Base-by-base conservation (phyloP, 2,888 invertebrate species). In the Buathra laborator region DNA sequence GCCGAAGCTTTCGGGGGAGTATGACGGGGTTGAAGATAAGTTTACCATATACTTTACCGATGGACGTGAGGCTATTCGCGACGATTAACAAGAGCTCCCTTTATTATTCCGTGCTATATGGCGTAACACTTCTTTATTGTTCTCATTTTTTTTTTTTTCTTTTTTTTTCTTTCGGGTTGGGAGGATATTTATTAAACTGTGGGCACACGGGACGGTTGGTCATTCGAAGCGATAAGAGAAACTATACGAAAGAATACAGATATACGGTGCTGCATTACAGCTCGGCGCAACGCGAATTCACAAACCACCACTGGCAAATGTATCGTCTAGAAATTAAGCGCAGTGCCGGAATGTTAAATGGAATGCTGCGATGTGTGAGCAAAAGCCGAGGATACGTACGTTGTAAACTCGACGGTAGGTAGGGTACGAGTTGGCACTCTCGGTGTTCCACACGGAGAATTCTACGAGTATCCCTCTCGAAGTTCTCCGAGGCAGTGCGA, bases 1-100 rank as follows among this genome's bases (percentile, higher is more conserved):
- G 46, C 37, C 46, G 77, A 72, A 75, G 66, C 56, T 67, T 71
- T 53, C 84, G 76, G 32, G 81, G 72, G 81, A 5, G 16, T 43
- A 48, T 14, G 80, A 66, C 32, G 62, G 32, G 16, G 64, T 37
- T 19, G 37, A 70, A 64, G 66, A 79, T 78, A 81, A 85, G 79
- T 85, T 82, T 75, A 75, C 78, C 70, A 81, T 81, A 81, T 81
- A 56, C 75, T 85, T 79, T 81, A 70, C 59, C 37, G 79, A 82
- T 85, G 59, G 75, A 71, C 78, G 70, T 71, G 71, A 53, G 81
- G 64, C 78, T 78, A 70, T 74, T 81, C 78, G 66, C 75, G 48
- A 71, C 81, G 81, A 85, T 85, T 85, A 85, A 81, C 81, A 77
- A 56, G 48, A 56, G 53, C 24, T 46, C 59, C 19, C 16, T 37